Percentiles rank a stretch among this genome's conserved stretches.
Conservation (phyloP, 2,888 invertebrate species). For the Agrypnus murinus region DNA sequence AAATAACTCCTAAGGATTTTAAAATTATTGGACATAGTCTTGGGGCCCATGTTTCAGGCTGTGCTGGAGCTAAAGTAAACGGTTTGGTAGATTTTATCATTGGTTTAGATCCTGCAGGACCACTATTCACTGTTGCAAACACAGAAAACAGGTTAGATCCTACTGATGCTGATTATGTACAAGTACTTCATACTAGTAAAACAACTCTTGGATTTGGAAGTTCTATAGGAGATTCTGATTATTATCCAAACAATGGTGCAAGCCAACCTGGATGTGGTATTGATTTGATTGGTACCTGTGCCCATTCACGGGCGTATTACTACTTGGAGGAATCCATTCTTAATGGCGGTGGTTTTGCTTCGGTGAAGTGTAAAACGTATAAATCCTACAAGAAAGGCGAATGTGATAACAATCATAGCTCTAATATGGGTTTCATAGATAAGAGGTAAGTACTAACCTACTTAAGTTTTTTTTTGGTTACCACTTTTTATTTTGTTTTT, state of each 20-base stretch:
- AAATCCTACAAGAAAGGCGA: slow-evolving; percentile 52
- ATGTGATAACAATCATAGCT: slow-evolving; percentile 51
- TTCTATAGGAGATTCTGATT: slow-evolving; percentile 53
- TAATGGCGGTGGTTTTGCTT: slow-evolving; percentile 61
- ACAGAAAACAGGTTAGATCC: slow-evolving; percentile 44
- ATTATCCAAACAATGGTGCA: slow-evolving; percentile 53
- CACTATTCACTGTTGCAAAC: slow-evolving; percentile 38
- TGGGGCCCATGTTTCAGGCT: slow-evolving; percentile 54
- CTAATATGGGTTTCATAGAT: slow-evolving; percentile 56
- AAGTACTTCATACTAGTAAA: slow-evolving; percentile 51
- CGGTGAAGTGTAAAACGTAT: slow-evolving; percentile 56
- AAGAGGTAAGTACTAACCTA: slow-evolving; percentile 37
- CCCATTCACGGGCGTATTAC: slow-evolving; percentile 67
- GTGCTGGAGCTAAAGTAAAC: slow-evolving; percentile 45
- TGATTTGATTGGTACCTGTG: slow-evolving; percentile 58
- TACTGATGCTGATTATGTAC: slow-evolving; percentile 51
- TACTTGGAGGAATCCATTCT: slow-evolving; percentile 71
- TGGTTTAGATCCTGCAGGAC: slow-evolving; percentile 54
- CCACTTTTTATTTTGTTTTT: slow-evolving; percentile 10
- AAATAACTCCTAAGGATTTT: slow-evolving; percentile 32
- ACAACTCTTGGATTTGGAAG: slow-evolving; percentile 49
- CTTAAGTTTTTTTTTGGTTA: too few species aligned
- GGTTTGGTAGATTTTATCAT: slow-evolving; percentile 49
- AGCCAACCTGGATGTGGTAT: slow-evolving; percentile 53
- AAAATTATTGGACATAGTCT: slow-evolving; percentile 52